A percentile compares a stretch with the other conserved stretches of the same genome.
These are phyloP conservation scores for Coelinius sp. DNA, from an alignment of 2,888 invertebrate species.

Conservation along the genomic window DNA sequence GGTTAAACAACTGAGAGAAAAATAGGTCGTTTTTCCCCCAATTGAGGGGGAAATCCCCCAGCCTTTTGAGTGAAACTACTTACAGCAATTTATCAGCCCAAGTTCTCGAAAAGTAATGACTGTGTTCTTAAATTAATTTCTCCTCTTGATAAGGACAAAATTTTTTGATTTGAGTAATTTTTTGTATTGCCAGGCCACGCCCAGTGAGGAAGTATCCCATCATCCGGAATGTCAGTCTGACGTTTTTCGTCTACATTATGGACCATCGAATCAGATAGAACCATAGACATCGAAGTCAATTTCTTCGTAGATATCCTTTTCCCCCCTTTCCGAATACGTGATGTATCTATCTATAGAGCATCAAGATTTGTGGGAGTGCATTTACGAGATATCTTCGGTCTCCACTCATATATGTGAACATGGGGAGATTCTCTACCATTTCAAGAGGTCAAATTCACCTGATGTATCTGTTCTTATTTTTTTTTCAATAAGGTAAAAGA, in stretches of 20 bases:
- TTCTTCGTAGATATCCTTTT: neutral
- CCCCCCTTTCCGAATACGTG: neutral
- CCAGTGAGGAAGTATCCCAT: too few relatives aligned
- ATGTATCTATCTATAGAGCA: neutral
- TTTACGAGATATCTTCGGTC: neutral
- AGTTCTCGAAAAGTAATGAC: too few relatives aligned
- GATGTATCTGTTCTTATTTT: neutral
- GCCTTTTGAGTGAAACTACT: too few relatives aligned
- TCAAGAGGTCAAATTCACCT: neutral
- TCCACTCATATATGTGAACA: neutral
- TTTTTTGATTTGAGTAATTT: too few relatives aligned
- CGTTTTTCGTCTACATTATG: neutral
- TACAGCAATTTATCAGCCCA: too few relatives aligned
- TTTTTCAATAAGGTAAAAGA: neutral
- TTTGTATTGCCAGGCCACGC: too few relatives aligned
- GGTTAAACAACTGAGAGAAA: too few relatives aligned
- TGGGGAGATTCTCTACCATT: neutral
- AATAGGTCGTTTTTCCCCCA: too few relatives aligned
- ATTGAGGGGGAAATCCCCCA: too few relatives aligned
- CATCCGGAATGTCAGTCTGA: neutral
- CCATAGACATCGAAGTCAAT: neutral
- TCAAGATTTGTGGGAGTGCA: neutral
- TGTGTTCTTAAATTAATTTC: too few relatives aligned
- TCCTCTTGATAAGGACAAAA: too few relatives aligned
- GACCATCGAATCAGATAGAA: neutral